Percentiles rank a stretch among this genome's conserved stretches.
Evolutionary conservation across 1,140 invertebrate species (phyloP).

Genomic region (Hyphantria cunea): DNA sequence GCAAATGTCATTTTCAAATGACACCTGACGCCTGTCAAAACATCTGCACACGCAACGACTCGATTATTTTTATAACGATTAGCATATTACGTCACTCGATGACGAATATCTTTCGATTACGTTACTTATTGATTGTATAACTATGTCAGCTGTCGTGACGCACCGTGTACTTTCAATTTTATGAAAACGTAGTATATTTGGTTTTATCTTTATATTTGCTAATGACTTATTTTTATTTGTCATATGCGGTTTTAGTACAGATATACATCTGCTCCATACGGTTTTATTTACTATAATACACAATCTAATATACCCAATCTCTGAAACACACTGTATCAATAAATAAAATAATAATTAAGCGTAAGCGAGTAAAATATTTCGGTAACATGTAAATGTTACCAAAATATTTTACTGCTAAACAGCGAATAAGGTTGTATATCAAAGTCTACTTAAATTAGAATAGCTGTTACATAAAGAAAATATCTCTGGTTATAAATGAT

Average conservation of each 20-base stretch:
- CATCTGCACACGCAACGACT: constrained; percentile 43
- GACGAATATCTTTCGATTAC: constrained; percentile 59
- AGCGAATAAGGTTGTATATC: no score
- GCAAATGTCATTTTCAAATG: constrained; percentile 13
- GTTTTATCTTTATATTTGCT: constrained; percentile 2
- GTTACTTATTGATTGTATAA: constrained; percentile 68
- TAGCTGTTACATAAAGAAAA: no score
- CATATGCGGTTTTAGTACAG: neutral
- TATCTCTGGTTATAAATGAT: no score
- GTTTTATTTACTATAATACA: no score
- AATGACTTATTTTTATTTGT: neutral
- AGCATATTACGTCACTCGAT: constrained; percentile 67
- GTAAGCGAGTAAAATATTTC: no score
- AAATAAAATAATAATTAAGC: no score
- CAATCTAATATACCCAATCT: no score
- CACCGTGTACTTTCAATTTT: neutral
- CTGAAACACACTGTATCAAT: no score
- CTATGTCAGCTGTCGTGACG: constrained; percentile 53
- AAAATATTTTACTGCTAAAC: no score
- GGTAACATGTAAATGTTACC: no score
- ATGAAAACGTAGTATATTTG: neutral
- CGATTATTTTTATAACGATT: constrained; percentile 65
- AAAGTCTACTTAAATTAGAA: no score
- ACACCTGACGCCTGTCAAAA: constrained; percentile 18
- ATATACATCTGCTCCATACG: no score